Evolutionary conservation across 2,888 invertebrate genomes (phyloP), one percentile per base, ranked within the genome.

Genomic region (Phragmatobia fuliginosa): DNA sequence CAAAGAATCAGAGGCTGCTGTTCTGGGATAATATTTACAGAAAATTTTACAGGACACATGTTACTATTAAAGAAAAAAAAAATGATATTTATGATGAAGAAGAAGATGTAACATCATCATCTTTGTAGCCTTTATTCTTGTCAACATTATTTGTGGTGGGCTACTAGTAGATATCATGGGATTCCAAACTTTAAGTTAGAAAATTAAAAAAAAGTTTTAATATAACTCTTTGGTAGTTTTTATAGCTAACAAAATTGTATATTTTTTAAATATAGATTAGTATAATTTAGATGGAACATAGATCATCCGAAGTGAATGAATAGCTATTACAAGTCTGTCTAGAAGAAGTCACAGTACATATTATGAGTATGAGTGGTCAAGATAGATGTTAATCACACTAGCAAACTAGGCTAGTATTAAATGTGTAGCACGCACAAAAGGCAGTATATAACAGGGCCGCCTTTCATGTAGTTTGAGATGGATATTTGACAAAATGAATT

Each of bases 21-120:
- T 92, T 94, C 70, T 94, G 93, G 93, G 92, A 94, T 31, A 86
- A 87, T 28, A 88, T 94, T 69, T 94, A 93, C 66, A 83, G 78
- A 4, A 88, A 82, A 59, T 94, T 91, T 76, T 91, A 92, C 62
- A 90, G 81, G 72, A 75, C 76, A 58, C 84, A 88, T 73, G 63
- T 62, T 14, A 68, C 72, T 8, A 65, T 62, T 2, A 28, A 28
- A 61, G 61, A 66, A 33, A 66, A 74, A n/a, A 21, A 66, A 62
- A 52, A 78, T 25, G 59, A 77, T 60, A 64, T 70, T 8, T 69
- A 83, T 69, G 74, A 75, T 64, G 72, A 74, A 69, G 52, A 74
- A 52, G 76, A 67, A 65, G 38, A 67, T 41, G 21, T 58, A n/a
- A n/a, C n/a, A n/a, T n/a, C n/a, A n/a, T n/a, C n/a, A n/a, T n/a